These are phyloP conservation scores for Xestia c-nigrum DNA, from an alignment of 2,888 invertebrate genomes.

Conservation along the genomic window DNA sequence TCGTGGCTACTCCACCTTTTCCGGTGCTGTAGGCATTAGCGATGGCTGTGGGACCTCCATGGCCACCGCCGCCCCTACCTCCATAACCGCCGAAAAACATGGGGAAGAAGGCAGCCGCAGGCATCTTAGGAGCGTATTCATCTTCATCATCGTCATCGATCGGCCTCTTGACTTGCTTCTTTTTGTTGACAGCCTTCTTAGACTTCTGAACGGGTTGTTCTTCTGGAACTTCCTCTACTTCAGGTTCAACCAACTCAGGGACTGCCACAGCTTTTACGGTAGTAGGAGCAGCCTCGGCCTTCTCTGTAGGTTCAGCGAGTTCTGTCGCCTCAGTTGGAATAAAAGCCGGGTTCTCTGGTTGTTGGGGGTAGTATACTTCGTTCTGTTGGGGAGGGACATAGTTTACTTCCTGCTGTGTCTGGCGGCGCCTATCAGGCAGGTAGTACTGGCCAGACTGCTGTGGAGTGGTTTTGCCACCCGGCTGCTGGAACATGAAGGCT, in stretches of 20 bases:
- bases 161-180: slow-evolving; percentile 82
- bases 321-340: slow-evolving; percentile 77
- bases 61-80: slow-evolving; percentile 85
- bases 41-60: slow-evolving; percentile 92
- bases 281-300: slow-evolving; percentile 77
- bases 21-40: slow-evolving; percentile 94
- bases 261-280: slow-evolving; percentile 75
- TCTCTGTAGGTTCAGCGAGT: slow-evolving; percentile 81
- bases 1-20: slow-evolving; percentile 93
- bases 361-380: slow-evolving; percentile 83
- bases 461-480: slow-evolving; percentile 71
- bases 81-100: slow-evolving; percentile 91
- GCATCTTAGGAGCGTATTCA: slow-evolving; percentile 86
- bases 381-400: slow-evolving; percentile 83
- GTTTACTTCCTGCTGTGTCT: slow-evolving; percentile 79
- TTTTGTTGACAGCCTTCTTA: slow-evolving; percentile 76
- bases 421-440: slow-evolving; percentile 84
- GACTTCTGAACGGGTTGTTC: slow-evolving; percentile 78
- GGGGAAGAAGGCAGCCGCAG: slow-evolving; percentile 92
- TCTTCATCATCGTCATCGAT: slow-evolving; percentile 88
- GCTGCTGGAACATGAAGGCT: slow-evolving; percentile 83
- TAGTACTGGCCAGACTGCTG: slow-evolving; percentile 83
- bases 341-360: slow-evolving; percentile 74
- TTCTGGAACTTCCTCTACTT: slow-evolving; percentile 83
- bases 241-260: slow-evolving; percentile 83